These are phyloP conservation scores for Cerceris ruficornis DNA, from an alignment of 2,888 invertebrate genomes.

Conservation along the genomic window DNA sequence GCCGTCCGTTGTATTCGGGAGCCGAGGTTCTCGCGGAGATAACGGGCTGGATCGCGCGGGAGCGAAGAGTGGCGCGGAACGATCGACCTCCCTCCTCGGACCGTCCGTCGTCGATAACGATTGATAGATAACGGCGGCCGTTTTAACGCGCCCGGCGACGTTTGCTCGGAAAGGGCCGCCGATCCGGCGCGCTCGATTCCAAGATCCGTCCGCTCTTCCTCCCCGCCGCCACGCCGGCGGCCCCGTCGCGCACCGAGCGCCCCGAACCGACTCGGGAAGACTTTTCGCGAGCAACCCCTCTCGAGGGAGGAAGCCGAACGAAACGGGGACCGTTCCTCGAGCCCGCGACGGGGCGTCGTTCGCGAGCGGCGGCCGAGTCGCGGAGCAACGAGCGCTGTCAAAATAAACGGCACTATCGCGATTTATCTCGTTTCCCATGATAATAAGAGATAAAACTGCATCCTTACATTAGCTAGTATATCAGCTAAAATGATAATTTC, in stretches of 20 bases:
- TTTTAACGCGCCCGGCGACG: too few species aligned
- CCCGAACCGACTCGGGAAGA: not conserved
- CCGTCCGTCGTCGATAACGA: too few species aligned
- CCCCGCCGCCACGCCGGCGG: too few species aligned
- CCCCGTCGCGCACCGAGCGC: too few species aligned
- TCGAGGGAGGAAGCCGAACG: constrained; percentile 13
- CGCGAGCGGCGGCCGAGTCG: not conserved
- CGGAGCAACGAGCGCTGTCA: constrained; percentile 75
- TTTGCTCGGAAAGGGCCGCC: too few species aligned
- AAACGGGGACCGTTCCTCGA: not conserved
- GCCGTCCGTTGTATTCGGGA: constrained; percentile 2
- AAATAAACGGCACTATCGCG: constrained; percentile 82
- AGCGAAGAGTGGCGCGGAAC: too few species aligned
- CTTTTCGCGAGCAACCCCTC: not conserved
- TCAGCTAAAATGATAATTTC: constrained; percentile 82
- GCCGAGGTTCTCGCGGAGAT: too few species aligned
- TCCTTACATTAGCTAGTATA: constrained; percentile 82
- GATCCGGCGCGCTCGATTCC: too few species aligned
- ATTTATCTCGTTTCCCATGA: constrained; percentile 82
- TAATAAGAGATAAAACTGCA: constrained; percentile 82
- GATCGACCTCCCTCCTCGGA: too few species aligned
- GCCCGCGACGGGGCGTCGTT: not conserved
- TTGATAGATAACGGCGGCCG: too few species aligned
- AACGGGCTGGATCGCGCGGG: too few species aligned
- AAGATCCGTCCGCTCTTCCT: too few species aligned